Conservation (phyloP, 2,113 vertebrate genomes). For the Caloenas nicobarica region DNA sequence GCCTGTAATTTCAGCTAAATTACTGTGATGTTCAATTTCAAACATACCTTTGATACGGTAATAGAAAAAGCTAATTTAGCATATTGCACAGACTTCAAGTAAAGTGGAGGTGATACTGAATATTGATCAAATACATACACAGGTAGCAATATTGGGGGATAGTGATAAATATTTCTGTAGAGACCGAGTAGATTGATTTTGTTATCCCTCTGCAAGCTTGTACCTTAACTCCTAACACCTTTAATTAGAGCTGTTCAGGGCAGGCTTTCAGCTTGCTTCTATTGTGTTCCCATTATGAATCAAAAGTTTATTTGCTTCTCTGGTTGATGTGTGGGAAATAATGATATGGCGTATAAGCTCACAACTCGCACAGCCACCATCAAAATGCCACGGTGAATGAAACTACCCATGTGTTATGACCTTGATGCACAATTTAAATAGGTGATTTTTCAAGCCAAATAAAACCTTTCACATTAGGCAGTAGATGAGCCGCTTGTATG, state of each 20-base stretch:
- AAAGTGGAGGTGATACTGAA: conserved; percentile 1
- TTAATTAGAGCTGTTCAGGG: conserved; percentile 1
- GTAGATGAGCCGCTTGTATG: conserved; percentile 45
- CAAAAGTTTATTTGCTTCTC: conserved; percentile 53
- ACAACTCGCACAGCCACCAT: neutral
- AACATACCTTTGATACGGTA: conserved; percentile 19
- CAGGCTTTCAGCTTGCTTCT: conserved; percentile 12
- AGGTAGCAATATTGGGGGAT: neutral
- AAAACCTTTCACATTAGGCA: conserved; percentile 59
- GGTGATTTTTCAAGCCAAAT: conserved; percentile 48
- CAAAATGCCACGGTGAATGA: conserved; percentile 39
- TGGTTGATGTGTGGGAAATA: conserved; percentile 5
- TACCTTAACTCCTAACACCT: neutral
- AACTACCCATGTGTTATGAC: conserved; percentile 52
- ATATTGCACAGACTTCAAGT: neutral
- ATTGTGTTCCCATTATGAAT: conserved; percentile 15
- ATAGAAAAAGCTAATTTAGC: conserved; percentile 61
- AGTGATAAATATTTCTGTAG: conserved; percentile 19
- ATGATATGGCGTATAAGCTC: neutral
- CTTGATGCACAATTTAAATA: conserved; percentile 54
- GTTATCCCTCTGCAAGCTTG: neutral
- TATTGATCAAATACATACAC: conserved; percentile 31
- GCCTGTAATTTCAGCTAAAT: conserved; percentile 60
- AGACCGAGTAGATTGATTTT: neutral
- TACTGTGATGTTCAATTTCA: conserved; percentile 43